Conservation (phyloP, 2,888 invertebrate species). For the Acrocyrtus sp. region DNA sequence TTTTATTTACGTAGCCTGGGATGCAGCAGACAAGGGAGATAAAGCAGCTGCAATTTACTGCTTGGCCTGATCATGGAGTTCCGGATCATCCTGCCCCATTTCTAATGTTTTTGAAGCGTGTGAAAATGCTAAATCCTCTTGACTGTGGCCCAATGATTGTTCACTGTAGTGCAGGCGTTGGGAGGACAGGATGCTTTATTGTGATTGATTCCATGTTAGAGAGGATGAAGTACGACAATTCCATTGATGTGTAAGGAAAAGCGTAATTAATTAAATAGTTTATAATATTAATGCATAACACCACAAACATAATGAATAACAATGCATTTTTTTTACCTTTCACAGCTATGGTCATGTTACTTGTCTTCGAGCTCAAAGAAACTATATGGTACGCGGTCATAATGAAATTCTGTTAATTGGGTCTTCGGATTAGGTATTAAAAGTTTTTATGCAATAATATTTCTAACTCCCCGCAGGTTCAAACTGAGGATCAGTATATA, state of each 20-base stretch:
- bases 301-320: too few relatives aligned
- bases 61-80: constrained; percentile 98
- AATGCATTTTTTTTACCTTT: not conserved
- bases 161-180: constrained; percentile 79
- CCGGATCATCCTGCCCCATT: constrained; percentile 99
- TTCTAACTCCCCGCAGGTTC: too few relatives aligned
- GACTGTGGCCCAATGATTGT: constrained; percentile 82
- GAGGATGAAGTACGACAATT: constrained; percentile 95
- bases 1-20: constrained; percentile 70
- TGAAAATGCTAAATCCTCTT: constrained; percentile 87
- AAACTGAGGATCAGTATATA: constrained; percentile 99
- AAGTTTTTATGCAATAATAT: too few relatives aligned
- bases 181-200: constrained; percentile 96
- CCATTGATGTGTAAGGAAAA: constrained; percentile 83
- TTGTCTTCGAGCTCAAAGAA: constrained; percentile 95
- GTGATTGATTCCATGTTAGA: constrained; percentile 99
- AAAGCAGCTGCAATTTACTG: constrained; percentile 97
- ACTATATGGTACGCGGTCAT: constrained; percentile 95
- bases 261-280: too few relatives aligned
- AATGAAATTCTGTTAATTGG: too few relatives aligned
- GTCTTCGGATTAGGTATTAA: too few relatives aligned
- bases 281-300: too few relatives aligned
- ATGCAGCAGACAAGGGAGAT: constrained; percentile 91
- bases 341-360: constrained; percentile 97
- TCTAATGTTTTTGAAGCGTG: constrained; percentile 94